Conservation (phyloP, 2,888 invertebrate genomes). For the Drosophila robusta region DNA sequence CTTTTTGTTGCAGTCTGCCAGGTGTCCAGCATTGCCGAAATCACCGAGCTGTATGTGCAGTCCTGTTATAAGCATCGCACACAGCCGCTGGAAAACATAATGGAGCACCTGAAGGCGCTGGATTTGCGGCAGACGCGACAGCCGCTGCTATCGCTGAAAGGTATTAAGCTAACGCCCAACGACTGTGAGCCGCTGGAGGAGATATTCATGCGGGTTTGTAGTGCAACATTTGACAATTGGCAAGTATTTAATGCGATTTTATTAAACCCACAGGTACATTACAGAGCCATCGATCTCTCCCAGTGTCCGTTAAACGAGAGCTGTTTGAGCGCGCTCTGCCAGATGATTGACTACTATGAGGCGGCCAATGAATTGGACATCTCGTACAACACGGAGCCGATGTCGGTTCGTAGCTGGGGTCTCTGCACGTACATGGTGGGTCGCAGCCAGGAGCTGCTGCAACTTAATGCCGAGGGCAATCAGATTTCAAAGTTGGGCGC, state of each 20-base stretch:
- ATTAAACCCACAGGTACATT: conserved; percentile 86
- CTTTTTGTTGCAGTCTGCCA: conserved; percentile 68
- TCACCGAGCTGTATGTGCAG: conserved; percentile 90
- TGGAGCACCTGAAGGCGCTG: conserved; percentile 89
- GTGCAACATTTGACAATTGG: background rate
- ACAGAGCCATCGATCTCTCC: conserved; percentile 84
- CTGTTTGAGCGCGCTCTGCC: conserved; percentile 91
- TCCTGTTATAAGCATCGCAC: conserved; percentile 91
- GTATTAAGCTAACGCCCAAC: conserved; percentile 88
- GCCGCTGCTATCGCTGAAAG: conserved; percentile 87
- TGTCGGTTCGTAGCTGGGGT: conserved; percentile 93
- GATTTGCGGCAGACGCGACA: conserved; percentile 86
- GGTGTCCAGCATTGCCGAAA: conserved; percentile 87
- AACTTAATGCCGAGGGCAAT: conserved; percentile 84
- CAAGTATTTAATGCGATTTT: background rate
- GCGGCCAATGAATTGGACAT: conserved; percentile 91
- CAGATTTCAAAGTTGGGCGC: conserved; percentile 85
- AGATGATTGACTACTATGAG: conserved; percentile 97
- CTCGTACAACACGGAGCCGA: conserved; percentile 89
- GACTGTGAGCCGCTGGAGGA: conserved; percentile 94
- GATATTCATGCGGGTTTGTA: conserved; percentile 88
- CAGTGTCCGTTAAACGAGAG: conserved; percentile 84
- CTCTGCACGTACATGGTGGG: conserved; percentile 87
- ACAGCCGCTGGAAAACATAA: conserved; percentile 88
- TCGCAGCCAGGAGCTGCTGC: conserved; percentile 83